Percentiles rank a stretch among this genome's conserved stretches.
These are phyloP conservation scores for Psittacula cyanocephala DNA, from an alignment of 2,113 vertebrate species.

Conservation along the genomic window DNA sequence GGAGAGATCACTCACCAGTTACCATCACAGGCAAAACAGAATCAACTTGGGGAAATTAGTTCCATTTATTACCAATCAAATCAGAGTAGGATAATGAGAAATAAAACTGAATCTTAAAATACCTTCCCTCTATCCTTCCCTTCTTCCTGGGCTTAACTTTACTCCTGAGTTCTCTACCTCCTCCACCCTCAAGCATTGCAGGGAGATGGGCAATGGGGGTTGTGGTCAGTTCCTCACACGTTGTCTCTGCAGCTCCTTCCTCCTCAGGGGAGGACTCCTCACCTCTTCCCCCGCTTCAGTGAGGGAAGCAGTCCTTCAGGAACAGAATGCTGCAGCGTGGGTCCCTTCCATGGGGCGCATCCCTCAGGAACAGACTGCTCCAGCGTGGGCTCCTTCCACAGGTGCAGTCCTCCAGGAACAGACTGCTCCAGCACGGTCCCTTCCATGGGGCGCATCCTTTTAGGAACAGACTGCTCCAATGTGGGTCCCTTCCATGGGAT, in stretches of 20 bases:
- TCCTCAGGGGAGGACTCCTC: background rate
- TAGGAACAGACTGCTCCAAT: background rate
- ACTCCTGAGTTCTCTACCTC: background rate
- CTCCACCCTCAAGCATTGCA: fast-evolving
- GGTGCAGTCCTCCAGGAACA: background rate
- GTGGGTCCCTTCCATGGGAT: background rate
- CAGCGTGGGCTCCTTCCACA: background rate
- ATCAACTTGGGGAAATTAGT: background rate
- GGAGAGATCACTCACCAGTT: background rate
- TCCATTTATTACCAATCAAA: background rate
- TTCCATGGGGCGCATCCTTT: too few species aligned
- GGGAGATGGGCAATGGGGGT: background rate
- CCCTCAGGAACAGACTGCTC: background rate
- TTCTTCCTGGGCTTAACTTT: background rate
- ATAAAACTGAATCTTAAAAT: background rate
- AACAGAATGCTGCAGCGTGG: fast-evolving
- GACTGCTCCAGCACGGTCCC: background rate
- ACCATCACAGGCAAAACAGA: background rate
- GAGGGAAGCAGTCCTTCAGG: background rate
- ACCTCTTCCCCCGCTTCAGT: background rate
- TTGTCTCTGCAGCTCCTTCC: background rate
- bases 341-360: background rate
- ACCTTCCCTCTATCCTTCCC: background rate
- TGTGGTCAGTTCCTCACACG: background rate
- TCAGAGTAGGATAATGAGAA: background rate